A percentile compares a stretch with the other conserved stretches of the same genome.
Conservation (phyloP, 2,888 invertebrate genomes). For the Drosophila eohydei region DNA sequence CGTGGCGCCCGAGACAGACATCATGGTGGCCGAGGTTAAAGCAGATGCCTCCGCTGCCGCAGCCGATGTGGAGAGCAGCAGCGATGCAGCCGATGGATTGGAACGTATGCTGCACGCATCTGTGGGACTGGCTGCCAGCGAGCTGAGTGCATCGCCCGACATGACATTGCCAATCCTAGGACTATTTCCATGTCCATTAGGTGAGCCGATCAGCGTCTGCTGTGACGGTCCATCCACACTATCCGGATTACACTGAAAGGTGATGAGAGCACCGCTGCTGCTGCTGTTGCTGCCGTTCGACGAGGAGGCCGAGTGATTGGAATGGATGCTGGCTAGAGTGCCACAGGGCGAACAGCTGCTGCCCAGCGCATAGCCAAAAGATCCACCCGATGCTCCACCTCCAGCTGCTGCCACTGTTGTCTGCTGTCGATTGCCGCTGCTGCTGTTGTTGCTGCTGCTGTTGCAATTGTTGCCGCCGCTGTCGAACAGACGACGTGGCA, state of each 20-base stretch:
- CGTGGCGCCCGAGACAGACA: conserved; percentile 77
- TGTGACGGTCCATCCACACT: conserved; percentile 46
- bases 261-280: conserved; percentile 82
- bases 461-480: conserved; percentile 43
- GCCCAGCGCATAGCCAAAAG: conserved; percentile 35
- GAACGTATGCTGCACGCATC: conserved; percentile 84
- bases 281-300: conserved; percentile 83
- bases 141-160: conserved; percentile 77
- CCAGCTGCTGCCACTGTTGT: conserved; percentile 11
- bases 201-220: conserved; percentile 58
- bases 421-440: conserved; percentile 26
- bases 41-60: conserved; percentile 76
- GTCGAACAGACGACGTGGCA: conserved; percentile 85
- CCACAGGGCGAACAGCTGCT: conserved; percentile 78
- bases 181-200: conserved; percentile 62
- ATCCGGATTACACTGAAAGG: conserved; percentile 81
- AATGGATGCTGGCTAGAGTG: conserved; percentile 82
- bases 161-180: conserved; percentile 67
- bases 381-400: conserved; percentile 15
- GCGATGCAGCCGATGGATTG: conserved; percentile 83
- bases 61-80: conserved; percentile 80
- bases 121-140: conserved; percentile 84
- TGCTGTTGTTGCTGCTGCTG: conserved; percentile 40
- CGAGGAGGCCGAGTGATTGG: conserved; percentile 78
- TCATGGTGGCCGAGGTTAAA: conserved; percentile 52